Conservation (phyloP, 2,888 invertebrate genomes). For the Drosophila merina region DNA sequence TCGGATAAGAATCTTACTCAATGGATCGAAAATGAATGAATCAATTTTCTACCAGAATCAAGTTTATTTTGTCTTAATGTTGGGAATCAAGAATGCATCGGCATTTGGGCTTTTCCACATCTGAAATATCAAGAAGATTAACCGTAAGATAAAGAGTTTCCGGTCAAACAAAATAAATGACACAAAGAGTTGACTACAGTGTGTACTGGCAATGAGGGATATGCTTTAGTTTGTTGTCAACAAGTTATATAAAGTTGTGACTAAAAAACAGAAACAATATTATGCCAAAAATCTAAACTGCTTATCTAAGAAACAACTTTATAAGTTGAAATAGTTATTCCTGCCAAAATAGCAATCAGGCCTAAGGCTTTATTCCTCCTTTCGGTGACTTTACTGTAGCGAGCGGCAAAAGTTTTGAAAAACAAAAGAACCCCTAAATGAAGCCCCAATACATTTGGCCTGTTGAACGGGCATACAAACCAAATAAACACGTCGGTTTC, state of each 20-base stretch:
- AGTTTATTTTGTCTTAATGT: constrained; percentile 63
- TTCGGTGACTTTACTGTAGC: constrained; percentile 46
- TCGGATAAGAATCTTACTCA: constrained; percentile 40
- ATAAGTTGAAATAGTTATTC: not conserved
- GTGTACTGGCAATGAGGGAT: constrained; percentile 17
- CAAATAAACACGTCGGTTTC: constrained; percentile 75
- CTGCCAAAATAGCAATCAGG: not conserved
- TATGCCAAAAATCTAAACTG: too few species aligned
- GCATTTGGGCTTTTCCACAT: constrained; percentile 57
- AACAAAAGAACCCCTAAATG: constrained; percentile 70
- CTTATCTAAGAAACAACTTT: too few species aligned
- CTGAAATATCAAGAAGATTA: constrained; percentile 77
- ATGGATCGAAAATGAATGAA: constrained; percentile 67
- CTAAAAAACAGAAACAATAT: too few species aligned
- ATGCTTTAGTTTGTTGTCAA: too few species aligned
- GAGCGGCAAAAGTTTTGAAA: constrained; percentile 53
- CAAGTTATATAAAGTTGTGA: too few species aligned
- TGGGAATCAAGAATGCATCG: constrained; percentile 65
- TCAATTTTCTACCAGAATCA: constrained; percentile 64
- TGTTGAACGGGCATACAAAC: constrained; percentile 56
- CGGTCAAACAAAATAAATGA: constrained; percentile 72
- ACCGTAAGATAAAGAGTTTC: constrained; percentile 81
- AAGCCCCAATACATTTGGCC: constrained; percentile 50
- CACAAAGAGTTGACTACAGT: constrained; percentile 51
- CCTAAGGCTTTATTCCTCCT: constrained; percentile 2